Conservation (phyloP, 2,797 vertebrate genomes). For the Sparidentex hasta region DNA sequence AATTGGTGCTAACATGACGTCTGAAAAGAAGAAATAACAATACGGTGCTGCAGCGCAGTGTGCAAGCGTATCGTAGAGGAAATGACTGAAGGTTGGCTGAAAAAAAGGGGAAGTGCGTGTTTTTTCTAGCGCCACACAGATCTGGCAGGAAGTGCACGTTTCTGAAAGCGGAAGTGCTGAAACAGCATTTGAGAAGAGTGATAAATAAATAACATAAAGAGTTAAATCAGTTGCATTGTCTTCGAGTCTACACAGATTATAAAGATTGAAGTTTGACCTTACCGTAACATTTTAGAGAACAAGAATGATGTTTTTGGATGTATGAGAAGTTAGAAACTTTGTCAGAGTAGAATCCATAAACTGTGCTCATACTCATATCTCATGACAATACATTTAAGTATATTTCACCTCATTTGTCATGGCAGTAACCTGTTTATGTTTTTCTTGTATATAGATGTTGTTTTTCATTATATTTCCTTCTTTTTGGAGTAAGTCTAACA, state of each 20-base stretch:
- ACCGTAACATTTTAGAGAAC: slow-evolving; percentile 12
- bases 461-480: slow-evolving; percentile 5
- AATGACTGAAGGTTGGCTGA: slow-evolving; percentile 64
- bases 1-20: slow-evolving; percentile 53
- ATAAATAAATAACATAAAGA: slow-evolving; percentile 36
- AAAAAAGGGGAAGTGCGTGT: slow-evolving; percentile 68
- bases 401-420: slow-evolving; percentile 41
- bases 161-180: slow-evolving; percentile 81
- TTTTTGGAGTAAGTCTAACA: slow-evolving; percentile 2
- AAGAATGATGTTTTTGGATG: slow-evolving; percentile 1
- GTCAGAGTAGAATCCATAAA: background rate
- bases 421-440: slow-evolving; percentile 48
- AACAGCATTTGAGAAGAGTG: slow-evolving; percentile 57
- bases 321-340: background rate
- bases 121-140: slow-evolving; percentile 30
- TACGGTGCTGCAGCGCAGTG: slow-evolving; percentile 7
- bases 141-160: slow-evolving; percentile 77
- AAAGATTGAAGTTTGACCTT: slow-evolving; percentile 44
- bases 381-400: slow-evolving; percentile 33
- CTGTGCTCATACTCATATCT: slow-evolving; percentile 37
- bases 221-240: slow-evolving; percentile 60
- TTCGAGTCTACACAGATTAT: slow-evolving; percentile 25
- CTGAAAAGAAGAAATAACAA: slow-evolving; percentile 55
- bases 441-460: slow-evolving; percentile 61
- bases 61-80: slow-evolving; percentile 53